Evolutionary conservation across 2,113 vertebrate genomes (phyloP), one percentile per base, ranked within the genome.

Genomic region (Aramus guarauna): DNA sequence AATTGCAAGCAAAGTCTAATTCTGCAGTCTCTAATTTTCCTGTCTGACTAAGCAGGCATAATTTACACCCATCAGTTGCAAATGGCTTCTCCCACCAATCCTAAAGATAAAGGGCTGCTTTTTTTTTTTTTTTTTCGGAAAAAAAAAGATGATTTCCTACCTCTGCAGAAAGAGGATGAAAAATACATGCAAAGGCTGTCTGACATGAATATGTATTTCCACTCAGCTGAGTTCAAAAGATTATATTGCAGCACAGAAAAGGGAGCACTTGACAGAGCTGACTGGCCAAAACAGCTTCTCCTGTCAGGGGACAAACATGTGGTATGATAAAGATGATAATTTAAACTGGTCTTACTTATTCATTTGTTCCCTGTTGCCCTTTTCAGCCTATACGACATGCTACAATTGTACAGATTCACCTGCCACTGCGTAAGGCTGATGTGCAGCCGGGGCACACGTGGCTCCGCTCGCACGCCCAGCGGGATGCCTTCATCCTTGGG

Each of bases 51-150:
- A 93, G 93, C 85, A 86, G 87, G 90, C 71, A 29, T 96, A 94
- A 94, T 97, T 96, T 96, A 97, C 94, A 94, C 88, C 95, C 95
- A 80, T 97, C 96, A 92, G 72, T 92, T 91, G 86, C 88, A 95
- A 94, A 96, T 92, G 92, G 96, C 89, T 94, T 97, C 91, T 97
- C 95, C 86, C 88, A 91, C 85, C 84, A 88, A 78, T 75, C 78
- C 85, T 87, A 90, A 94, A 94, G 91, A 94, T 79, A 92, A 71
- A 73, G 85, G 62, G 12, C 3, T 91, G 58, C 39, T 78, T 77
- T 41, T 41, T 91, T 63, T 45, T 47, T 56, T 77, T 64, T 1
- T n/a, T n/a, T n/a, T n/a, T n/a, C n/a, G n/a, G n/a, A n/a, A 26
- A 90, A 73, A 32, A 71, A 74, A 55, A 41, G 0, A 83, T 52